Base-by-base conservation (phyloP, 2,113 vertebrate species). In the Fregetta grallaria region DNA sequence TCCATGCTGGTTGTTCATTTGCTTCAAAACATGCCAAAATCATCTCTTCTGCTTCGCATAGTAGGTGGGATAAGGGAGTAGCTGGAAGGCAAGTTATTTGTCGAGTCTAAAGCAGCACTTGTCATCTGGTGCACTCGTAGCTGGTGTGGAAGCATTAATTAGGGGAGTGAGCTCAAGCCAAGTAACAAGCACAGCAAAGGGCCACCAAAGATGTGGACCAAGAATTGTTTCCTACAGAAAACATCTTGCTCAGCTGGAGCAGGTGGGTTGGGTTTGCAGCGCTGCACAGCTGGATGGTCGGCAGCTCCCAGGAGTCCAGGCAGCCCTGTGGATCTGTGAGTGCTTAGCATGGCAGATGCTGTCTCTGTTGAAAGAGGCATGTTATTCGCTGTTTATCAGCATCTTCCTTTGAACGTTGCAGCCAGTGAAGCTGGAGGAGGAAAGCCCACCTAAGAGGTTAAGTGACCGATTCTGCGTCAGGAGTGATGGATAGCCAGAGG, bases 301-400 rank as follows among this genome's bases (percentile, higher is more conserved):
- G 42, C 65, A 49, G 52, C 52, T 15, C 38, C 34, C 4, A 9
- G 68, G 27, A 12, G 50, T 42, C 44, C 29, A 1, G n/a, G 47
- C 52, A 62, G 58, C 52, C 36, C 40, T 0, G 0, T 55, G 55
- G 14, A 3, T 10, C 32, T 38, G 32, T 1, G 38, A 8, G 71
- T 5, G 7, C 19, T 20, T 2, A 15, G 42, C 16, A 2, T 1
- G 9, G 30, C 34, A 15, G 8, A 3, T 8, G 9, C 17, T 5
- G 58, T 19, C 53, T 25, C n/a, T 8, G 14, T 6, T 34, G 40
- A 13, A 26, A 13, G 38, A 20, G 15, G 5, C 5, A 2, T 3
- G 13, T 3, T 26, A 2, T 7, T 38, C 4, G 6, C 20, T 7
- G 18, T 0, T 20, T 6, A 17, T 34, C 66, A 38, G 34, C n/a